Percentiles rank a stretch among this genome's conserved stretches.
phyloP scores from a whole-genome alignment of 2,888 invertebrate genomes.

The Drosophila nr. medialis region DNA sequence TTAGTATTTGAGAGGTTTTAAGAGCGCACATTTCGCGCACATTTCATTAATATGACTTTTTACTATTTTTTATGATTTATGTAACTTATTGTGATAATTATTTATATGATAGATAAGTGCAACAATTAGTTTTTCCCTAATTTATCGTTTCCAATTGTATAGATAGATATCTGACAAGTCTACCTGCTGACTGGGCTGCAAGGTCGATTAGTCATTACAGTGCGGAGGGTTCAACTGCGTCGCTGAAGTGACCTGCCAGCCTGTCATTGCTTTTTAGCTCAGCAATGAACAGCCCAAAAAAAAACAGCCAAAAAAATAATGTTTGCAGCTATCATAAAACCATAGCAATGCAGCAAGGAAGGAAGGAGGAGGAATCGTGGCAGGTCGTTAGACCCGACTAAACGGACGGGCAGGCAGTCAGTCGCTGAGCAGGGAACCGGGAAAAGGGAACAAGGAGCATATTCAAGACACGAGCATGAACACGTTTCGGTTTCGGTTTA shows the following conservation, averaged over 20 bases:
- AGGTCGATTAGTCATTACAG: constrained; percentile 75
- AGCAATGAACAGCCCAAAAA: constrained; percentile 44
- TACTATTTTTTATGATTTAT: neutral
- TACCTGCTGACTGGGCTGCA: constrained; percentile 63
- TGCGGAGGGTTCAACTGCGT: constrained; percentile 52
- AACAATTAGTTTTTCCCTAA: constrained; percentile 10
- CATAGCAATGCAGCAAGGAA: constrained; percentile 69
- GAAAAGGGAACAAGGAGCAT: constrained; percentile 33
- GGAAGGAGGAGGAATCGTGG: constrained; percentile 17
- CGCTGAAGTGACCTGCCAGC: constrained; percentile 64
- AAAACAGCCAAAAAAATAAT: constrained; percentile 47
- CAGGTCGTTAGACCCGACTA: constrained; percentile 64
- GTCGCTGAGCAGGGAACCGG: constrained; percentile 10
- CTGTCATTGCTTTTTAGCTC: constrained; percentile 50
- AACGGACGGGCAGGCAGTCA: constrained; percentile 65
- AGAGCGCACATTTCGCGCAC: too few relatives aligned
- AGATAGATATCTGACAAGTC: constrained; percentile 41
- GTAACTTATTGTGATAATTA: neutral
- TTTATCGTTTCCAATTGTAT: constrained; percentile 66
- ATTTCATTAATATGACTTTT: neutral
- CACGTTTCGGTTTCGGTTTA: constrained; percentile 39
- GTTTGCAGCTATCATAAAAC: constrained; percentile 70
- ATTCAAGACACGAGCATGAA: constrained; percentile 10
- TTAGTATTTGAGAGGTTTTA: neutral
- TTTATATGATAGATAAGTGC: neutral